Evolutionary conservation across 2,113 vertebrate species (phyloP).

Genomic region (Notarius quadriscutis): DNA sequence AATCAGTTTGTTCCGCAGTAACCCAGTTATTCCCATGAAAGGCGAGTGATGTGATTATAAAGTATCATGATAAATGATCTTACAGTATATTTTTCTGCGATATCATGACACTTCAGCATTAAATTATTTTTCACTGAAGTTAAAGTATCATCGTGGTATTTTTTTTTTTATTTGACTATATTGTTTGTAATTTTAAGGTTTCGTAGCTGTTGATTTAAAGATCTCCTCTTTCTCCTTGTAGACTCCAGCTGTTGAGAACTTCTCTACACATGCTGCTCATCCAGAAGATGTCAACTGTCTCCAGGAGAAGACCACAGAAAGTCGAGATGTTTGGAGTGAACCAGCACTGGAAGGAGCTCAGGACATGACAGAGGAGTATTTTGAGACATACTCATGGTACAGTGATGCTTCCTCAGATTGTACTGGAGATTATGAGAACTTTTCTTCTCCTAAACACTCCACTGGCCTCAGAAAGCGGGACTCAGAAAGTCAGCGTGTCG

Average conservation of each 20-base stretch:
- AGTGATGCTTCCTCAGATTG: conserved; percentile 72
- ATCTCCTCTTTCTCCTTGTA: conserved; percentile 43
- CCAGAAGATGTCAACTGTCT: conserved; percentile 63
- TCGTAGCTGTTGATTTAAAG: background rate
- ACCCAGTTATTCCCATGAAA: too few relatives aligned
- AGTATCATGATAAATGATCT: background rate
- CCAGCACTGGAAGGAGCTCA: conserved; percentile 53
- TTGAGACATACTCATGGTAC: conserved; percentile 70
- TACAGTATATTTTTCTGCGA: background rate
- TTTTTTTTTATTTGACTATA: too few relatives aligned
- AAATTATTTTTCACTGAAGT: too few relatives aligned
- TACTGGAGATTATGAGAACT: conserved; percentile 15
- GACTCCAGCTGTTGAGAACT: conserved; percentile 68
- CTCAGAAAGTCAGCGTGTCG: background rate
- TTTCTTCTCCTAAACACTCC: background rate
- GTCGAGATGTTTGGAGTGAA: conserved; percentile 57
- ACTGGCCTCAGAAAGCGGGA: background rate
- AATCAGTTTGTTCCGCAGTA: too few relatives aligned
- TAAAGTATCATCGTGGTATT: too few relatives aligned
- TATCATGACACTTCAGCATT: too few relatives aligned
- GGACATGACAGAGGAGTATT: conserved; percentile 70
- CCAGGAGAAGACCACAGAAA: conserved; percentile 48
- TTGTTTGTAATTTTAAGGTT: too few relatives aligned
- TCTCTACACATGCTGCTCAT: conserved; percentile 61
- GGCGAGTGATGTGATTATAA: too few relatives aligned